Percentiles rank a stretch among this genome's conserved stretches.
Evolutionary conservation across 2,888 invertebrate genomes (phyloP).

Genomic region (Brachypalpus laphriformis): DNA sequence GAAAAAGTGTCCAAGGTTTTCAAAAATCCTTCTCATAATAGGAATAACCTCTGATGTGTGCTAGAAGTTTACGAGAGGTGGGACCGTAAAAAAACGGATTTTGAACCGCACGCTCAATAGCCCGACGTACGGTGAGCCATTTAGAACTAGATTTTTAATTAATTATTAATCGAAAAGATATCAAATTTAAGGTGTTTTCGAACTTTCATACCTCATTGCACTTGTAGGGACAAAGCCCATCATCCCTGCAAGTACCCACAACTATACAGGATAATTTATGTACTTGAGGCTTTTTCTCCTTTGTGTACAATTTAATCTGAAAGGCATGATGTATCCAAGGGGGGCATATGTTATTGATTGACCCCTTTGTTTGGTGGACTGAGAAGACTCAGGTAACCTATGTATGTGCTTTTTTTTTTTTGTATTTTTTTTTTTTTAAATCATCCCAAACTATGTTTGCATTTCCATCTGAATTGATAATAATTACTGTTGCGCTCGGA

Average conservation of each 20-base stretch:
- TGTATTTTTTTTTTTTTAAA: too few relatives aligned
- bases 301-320: conserved; percentile 25
- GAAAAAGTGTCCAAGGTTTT: too few relatives aligned
- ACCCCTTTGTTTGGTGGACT: conserved; percentile 18
- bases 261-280: conserved; percentile 39
- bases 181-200: not conserved
- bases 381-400: not conserved
- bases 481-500: not conserved
- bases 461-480: not conserved
- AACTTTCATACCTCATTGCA: conserved; percentile 31
- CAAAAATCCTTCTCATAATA: too few relatives aligned
- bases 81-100: too few relatives aligned
- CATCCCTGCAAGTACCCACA: conserved; percentile 16
- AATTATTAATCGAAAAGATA: not conserved
- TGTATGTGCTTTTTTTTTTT: not conserved
- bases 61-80: too few relatives aligned
- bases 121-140: too few relatives aligned
- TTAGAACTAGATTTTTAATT: not conserved
- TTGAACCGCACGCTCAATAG: too few relatives aligned
- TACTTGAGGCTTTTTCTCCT: conserved; percentile 28
- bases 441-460: too few relatives aligned
- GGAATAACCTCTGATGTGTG: too few relatives aligned
- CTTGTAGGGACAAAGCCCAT: not conserved
- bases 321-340: conserved; percentile 24
- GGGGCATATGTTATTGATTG: conserved; percentile 48